phyloP scores from a whole-genome alignment of 2,113 vertebrate genomes.

The Promerops cafer region DNA sequence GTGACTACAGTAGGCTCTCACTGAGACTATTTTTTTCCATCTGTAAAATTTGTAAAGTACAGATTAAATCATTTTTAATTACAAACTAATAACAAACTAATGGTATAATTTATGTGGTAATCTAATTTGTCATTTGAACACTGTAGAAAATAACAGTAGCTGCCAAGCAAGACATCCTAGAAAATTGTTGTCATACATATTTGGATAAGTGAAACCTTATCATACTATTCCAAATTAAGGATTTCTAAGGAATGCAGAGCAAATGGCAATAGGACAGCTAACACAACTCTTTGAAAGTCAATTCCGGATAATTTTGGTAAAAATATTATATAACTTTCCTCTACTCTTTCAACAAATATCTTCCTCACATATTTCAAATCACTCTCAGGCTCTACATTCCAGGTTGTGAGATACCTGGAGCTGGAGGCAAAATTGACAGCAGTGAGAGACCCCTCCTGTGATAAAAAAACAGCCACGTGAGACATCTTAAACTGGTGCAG shows the following conservation, averaged over 20 bases:
- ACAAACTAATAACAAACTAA: slow-evolving; percentile 22
- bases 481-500: neutral
- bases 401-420: neutral
- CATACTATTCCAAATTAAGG: neutral
- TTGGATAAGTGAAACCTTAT: neutral
- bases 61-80: slow-evolving; percentile 31
- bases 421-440: neutral
- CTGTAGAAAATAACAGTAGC: neutral
- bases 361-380: neutral
- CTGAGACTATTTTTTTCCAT: neutral
- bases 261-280: neutral
- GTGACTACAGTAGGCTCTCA: neutral
- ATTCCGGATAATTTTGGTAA: neutral
- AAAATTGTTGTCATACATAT: neutral
- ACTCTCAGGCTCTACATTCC: neutral
- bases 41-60: neutral
- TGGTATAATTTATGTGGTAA: neutral
- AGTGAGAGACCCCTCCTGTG: neutral
- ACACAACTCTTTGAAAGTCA: neutral
- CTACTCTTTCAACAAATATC: neutral
- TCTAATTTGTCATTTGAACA: neutral
- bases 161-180: neutral
- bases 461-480: neutral
- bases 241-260: neutral
- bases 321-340: neutral